phyloP scores from a whole-genome alignment of 2,888 invertebrate species.

The Psylliodes chrysocephalus region DNA sequence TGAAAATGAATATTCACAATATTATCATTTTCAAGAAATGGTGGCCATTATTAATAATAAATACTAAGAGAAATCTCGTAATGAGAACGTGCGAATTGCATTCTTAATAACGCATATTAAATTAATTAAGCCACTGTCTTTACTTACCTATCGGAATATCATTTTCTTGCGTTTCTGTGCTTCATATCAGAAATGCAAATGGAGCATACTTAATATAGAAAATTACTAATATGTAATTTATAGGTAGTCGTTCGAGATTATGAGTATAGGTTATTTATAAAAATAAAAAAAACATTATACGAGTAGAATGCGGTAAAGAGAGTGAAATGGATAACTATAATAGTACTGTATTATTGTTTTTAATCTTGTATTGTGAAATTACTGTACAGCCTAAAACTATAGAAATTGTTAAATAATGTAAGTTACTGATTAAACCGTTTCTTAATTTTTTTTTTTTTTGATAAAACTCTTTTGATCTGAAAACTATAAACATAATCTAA shows the following conservation, averaged over 20 bases:
- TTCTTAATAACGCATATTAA: slow-evolving; percentile 26
- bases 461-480: no score
- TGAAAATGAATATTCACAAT: neutral
- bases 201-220: slow-evolving; percentile 4
- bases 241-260: neutral
- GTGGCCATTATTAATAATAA: slow-evolving; percentile 20
- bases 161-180: neutral
- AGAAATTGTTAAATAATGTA: no score
- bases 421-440: no score
- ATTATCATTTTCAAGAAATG: slow-evolving; percentile 14
- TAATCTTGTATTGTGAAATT: no score
- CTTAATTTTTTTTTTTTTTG: no score
- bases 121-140: slow-evolving; percentile 23
- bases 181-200: slow-evolving; percentile 10
- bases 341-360: no score
- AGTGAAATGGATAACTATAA: no score
- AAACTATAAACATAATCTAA: no score
- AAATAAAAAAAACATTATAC: no score
- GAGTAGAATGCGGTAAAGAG: no score
- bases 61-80: slow-evolving; percentile 24
- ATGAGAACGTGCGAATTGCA: slow-evolving; percentile 30
- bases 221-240: neutral
- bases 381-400: no score
- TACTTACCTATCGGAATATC: neutral
- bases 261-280: no score